Percentiles rank a stretch among this genome's conserved stretches.
These are phyloP conservation scores for Phymastichus coffea DNA, from an alignment of 1,140 invertebrate genomes.

Conservation along the genomic window DNA sequence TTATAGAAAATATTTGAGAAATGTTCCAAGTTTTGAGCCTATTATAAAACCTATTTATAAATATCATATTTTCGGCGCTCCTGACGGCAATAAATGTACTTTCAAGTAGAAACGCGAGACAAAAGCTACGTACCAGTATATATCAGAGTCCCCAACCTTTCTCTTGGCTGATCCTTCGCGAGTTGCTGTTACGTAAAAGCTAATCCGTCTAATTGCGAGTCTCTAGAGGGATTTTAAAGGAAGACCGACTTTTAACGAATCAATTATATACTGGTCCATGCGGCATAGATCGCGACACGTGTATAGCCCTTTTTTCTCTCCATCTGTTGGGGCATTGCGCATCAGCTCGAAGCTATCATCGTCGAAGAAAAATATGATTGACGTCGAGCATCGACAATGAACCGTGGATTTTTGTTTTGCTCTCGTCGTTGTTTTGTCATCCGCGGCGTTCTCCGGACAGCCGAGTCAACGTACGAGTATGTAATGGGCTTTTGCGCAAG, in stretches of 20 bases:
- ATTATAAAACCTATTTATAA: too few species aligned
- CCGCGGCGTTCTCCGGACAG: not conserved
- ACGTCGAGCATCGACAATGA: not conserved
- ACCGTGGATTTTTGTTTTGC: not conserved
- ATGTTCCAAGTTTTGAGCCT: too few species aligned
- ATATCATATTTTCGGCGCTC: too few species aligned
- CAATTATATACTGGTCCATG: not conserved
- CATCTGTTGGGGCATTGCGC: too few species aligned
- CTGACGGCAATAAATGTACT: too few species aligned
- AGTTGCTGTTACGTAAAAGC: conserved; percentile 20
- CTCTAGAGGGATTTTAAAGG: not conserved
- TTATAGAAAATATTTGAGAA: too few species aligned
- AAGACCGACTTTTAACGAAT: not conserved
- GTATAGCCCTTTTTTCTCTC: too few species aligned
- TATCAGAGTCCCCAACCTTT: not conserved
- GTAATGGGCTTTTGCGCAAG: not conserved
- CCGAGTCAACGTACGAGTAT: too few species aligned
- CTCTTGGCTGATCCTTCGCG: not conserved
- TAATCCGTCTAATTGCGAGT: conserved; percentile 31
- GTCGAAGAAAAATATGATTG: not conserved
- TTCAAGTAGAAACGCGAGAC: too few species aligned
- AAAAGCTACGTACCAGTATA: too few species aligned
- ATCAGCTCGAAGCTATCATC: not conserved
- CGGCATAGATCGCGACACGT: too few species aligned
- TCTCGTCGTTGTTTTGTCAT: not conserved